These are phyloP conservation scores for Caenorhabditis macrosperma DNA, from an alignment of 2,888 invertebrate genomes.

Conservation along the genomic window DNA sequence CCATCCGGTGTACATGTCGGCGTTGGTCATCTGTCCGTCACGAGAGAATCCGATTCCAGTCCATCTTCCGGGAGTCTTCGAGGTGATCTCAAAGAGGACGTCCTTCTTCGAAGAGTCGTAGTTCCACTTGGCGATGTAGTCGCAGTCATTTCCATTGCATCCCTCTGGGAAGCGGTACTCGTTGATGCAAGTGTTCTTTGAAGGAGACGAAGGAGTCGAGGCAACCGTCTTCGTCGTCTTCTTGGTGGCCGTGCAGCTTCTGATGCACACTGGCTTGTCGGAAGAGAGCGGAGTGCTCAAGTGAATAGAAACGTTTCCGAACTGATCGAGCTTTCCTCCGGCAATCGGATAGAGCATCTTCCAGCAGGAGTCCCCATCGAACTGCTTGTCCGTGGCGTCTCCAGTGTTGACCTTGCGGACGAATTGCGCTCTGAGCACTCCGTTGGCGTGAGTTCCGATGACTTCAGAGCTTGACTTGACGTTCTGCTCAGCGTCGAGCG, in stretches of 20 bases:
- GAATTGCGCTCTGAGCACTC: constrained; percentile 78
- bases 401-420: constrained; percentile 75
- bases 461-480: constrained; percentile 43
- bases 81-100: constrained; percentile 78
- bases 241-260: constrained; percentile 64
- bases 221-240: constrained; percentile 5
- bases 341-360: constrained; percentile 78
- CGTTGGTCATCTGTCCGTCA: constrained; percentile 78
- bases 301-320: constrained; percentile 74
- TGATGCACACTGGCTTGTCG: constrained; percentile 73
- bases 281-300: constrained; percentile 72
- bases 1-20: constrained; percentile 80
- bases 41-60: constrained; percentile 81
- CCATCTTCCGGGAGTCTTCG: constrained; percentile 79
- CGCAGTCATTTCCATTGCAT: constrained; percentile 76
- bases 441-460: constrained; percentile 75
- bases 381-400: constrained; percentile 71
- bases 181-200: constrained; percentile 68
- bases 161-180: constrained; percentile 79
- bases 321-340: constrained; percentile 74
- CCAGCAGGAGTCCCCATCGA: constrained; percentile 74
- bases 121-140: constrained; percentile 79
- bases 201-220: constrained; percentile 7
- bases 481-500: constrained; percentile 63
- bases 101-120: constrained; percentile 70